phyloP scores from a whole-genome alignment of 92 coral and sea anemone genomes.

The Parazoanthus swiftii region DNA sequence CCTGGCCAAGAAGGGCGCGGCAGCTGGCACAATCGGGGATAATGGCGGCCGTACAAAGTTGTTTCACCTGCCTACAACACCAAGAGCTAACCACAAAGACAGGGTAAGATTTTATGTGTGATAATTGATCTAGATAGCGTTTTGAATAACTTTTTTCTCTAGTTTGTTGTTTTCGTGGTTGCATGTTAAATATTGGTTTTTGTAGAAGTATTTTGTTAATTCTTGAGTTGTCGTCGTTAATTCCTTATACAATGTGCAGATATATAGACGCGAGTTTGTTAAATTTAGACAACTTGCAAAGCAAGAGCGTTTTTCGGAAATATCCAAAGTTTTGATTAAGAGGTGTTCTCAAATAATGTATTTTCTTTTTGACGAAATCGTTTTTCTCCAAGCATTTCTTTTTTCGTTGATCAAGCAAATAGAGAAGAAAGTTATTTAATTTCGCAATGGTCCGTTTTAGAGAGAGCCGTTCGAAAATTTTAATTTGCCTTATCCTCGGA shows the following conservation, averaged over 20 bases:
- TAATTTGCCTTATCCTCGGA: no score
- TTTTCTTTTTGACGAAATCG: background rate
- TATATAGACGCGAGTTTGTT: background rate
- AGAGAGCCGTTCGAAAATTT: background rate
- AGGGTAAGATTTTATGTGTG: background rate
- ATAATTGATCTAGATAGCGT: background rate
- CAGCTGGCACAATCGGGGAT: background rate
- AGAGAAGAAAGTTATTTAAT: background rate
- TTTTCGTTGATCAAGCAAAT: no score
- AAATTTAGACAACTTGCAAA: background rate
- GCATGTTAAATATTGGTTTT: background rate
- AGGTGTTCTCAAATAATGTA: background rate
- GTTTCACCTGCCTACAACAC: slow-evolving; percentile 14
- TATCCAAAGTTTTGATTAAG: no score
- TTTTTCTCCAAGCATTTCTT: background rate
- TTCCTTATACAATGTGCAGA: background rate
- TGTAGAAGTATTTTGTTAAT: background rate
- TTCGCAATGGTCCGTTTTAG: background rate
- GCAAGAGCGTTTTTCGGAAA: background rate
- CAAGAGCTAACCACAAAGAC: background rate
- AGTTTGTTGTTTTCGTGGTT: background rate
- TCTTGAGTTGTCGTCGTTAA: background rate
- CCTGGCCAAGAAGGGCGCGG: slow-evolving; percentile 31
- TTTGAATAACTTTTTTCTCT: background rate
- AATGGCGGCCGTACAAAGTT: background rate